Base-by-base conservation (phyloP, 2,888 invertebrate genomes). In the Lomographa bimaculata region DNA sequence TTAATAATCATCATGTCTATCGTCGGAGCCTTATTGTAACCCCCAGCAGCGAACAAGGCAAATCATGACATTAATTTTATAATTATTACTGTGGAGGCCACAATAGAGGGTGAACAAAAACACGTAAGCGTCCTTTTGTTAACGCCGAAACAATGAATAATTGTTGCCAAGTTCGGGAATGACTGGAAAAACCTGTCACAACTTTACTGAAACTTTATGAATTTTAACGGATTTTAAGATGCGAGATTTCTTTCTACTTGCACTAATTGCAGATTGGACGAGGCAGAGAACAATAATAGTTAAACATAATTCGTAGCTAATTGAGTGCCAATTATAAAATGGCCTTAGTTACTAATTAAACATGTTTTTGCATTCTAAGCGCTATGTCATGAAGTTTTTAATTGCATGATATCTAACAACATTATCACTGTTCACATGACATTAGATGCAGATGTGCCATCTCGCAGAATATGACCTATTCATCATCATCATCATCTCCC, bases 61-160 rank as follows among this genome's bases (percentile, higher is more conserved):
- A 80, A 80, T 83, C 81, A 80, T 79, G 79, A 77, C 79, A 77
- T 79, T 78, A 73, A 79, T 78, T 79, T 76, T 76, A 72, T 79
- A 77, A 79, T 81, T 71, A 78, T 78, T 75, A 76, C 76, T 73
- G 66, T 71, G 65, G 57, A 57, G 56, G 53, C 55, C 59, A 79
- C 78, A 80, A 80, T 73, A 69, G 74, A 63, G 54, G 55, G 59
- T 48, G 65, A 65, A 67, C 67, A 71, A 74, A 71, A 76, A 76
- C 70, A 72, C 62, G 67, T 68, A 71, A 71, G 70, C 69, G 65
- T 62, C 61, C 63, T 69, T 77, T 76, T 75, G 78, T 72, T 63
- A 52, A 46, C 50, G 47, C 30, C 66, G 64, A 71, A 75, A 77
- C 72, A 76, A 77, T 76, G 70, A 68, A 64, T 65, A 62, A 68